phyloP scores from a whole-genome alignment of 2,888 invertebrate genomes.

The Ichneumoninae sp. region DNA sequence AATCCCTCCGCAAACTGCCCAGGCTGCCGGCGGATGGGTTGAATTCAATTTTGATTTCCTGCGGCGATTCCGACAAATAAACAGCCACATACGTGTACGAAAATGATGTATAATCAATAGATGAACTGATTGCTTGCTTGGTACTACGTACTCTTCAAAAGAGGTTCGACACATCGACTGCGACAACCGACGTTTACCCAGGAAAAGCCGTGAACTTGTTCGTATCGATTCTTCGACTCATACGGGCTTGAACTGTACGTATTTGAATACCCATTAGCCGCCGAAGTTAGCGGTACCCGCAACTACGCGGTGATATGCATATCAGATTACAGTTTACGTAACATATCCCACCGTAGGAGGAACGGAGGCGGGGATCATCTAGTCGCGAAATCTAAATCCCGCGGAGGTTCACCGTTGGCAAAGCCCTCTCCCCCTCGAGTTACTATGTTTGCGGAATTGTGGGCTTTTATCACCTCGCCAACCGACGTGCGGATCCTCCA shows the following conservation, averaged over 20 bases:
- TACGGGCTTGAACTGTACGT: neutral
- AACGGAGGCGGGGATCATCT: neutral
- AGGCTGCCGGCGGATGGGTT: neutral
- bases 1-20: neutral
- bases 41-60: no score
- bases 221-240: conserved; percentile 3
- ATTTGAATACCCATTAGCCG: conserved; percentile 13
- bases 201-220: neutral
- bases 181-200: neutral
- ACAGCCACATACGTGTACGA: neutral
- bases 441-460: conserved; percentile 2
- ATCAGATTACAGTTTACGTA: conserved; percentile 13
- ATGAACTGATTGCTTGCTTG: neutral
- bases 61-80: neutral
- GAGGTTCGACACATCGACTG: neutral
- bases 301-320: conserved; percentile 1
- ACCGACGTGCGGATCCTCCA: conserved; percentile 13
- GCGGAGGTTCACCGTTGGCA: neutral
- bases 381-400: conserved; percentile 5
- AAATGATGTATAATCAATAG: neutral
- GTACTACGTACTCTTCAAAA: neutral
- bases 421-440: neutral
- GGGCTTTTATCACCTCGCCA: conserved; percentile 5
- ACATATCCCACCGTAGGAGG: neutral
- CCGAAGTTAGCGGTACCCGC: neutral